Evolutionary conservation across 2,888 invertebrate genomes (phyloP), one percentile per base, ranked within the genome.

Genomic region (Agonum fuliginosum): DNA sequence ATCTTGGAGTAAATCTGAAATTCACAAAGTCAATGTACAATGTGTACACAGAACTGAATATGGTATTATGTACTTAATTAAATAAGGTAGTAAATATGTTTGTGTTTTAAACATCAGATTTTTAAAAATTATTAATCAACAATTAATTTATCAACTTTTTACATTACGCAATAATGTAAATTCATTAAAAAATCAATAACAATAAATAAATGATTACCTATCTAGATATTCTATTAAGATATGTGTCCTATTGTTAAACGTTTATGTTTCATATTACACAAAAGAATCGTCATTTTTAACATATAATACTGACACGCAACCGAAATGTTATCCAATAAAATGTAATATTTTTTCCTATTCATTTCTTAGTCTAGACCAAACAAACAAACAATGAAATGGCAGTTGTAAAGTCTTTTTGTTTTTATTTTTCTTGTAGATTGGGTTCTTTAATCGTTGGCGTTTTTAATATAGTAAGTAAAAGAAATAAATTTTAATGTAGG

Each of bases 361-460:
- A 48, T 17, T 12, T 22, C 6, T 65, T 14, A 65, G 14, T 17
- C 20, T 46, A n/a, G 4, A 10, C 12, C 4, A 46, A 65, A 37
- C 65, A 19, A 17, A 14, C 4, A 65, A 34, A 24, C 20, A 19
- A 54, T 58, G 27, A 30, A 14, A 80, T 80, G 80, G 78, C 58
- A 10, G 10, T 80, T 48, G 76, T 80, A 14, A 54, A 58, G 30
- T 78, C 62, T 20, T 80, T 79, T 48, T 80, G 80, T 54, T 80
- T 79, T 14, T 74, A 72, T 22, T 80, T 78, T 67, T 80, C 80
- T 30, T 72, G 78, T 20, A 48, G 80, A 46, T 41, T 80, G 3
- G 80, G 80, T 10, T 72, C 79, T 3, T 17, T 80, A 14, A 43
- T 80, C 43, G 72, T 78, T 17, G 79, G 74, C 5, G 43, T 78